Evolutionary conservation across 2,797 vertebrate species (phyloP).

Genomic region (Stomatorhinus walkeri): DNA sequence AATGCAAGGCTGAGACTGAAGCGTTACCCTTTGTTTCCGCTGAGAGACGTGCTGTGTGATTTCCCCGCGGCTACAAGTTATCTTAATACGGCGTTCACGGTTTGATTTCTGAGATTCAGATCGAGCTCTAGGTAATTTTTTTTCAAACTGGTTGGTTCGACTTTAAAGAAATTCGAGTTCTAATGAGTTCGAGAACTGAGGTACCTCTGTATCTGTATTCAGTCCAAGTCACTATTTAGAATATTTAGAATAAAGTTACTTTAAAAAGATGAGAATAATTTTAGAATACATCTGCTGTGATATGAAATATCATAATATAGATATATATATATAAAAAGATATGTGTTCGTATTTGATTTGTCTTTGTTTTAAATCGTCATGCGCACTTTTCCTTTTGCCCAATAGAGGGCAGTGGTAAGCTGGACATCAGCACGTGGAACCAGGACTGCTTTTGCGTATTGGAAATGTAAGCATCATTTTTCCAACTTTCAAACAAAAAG

Average conservation of each 20-base stretch:
- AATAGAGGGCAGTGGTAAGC: neutral
- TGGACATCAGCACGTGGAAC: neutral
- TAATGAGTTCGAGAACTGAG: too few relatives aligned
- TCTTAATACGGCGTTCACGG: too few relatives aligned
- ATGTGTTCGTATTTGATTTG: neutral
- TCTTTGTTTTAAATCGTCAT: neutral
- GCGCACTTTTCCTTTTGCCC: neutral
- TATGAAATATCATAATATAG: neutral
- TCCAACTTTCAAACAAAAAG: neutral
- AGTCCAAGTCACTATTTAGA: neutral
- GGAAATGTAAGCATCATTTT: neutral
- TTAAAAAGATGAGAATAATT: neutral
- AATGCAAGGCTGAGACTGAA: too few relatives aligned
- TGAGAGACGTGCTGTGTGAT: too few relatives aligned
- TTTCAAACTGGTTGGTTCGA: too few relatives aligned
- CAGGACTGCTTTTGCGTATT: neutral
- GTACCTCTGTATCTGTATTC: neutral
- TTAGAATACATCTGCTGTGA: neutral
- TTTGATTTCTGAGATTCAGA: too few relatives aligned
- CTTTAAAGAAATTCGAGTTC: too few relatives aligned
- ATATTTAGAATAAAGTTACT: neutral
- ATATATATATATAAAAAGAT: neutral
- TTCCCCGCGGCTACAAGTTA: too few relatives aligned
- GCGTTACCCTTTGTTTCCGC: too few relatives aligned
- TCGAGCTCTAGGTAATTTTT: too few relatives aligned